Conservation (phyloP, 2,888 invertebrate species). For the Oscheius onirici region DNA sequence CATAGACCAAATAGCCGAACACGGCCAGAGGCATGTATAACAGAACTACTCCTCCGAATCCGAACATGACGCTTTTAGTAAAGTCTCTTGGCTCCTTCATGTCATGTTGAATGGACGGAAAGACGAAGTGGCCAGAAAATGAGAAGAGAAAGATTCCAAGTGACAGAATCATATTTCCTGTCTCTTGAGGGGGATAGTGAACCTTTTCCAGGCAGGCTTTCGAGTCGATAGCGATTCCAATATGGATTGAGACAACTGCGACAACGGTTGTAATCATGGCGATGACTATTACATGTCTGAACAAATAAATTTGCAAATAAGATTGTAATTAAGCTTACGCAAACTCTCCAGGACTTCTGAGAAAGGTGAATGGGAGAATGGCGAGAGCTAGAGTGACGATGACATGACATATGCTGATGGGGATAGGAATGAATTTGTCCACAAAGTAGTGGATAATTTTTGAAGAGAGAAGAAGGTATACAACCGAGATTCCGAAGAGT, state of each 20-base stretch:
- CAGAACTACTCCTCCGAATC: constrained; percentile 62
- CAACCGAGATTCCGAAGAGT: constrained; percentile 67
- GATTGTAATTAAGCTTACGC: constrained; percentile 56
- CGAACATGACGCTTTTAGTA: constrained; percentile 78
- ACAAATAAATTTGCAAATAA: neutral
- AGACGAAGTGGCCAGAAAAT: constrained; percentile 71
- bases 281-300: constrained; percentile 66
- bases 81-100: constrained; percentile 85
- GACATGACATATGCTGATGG: constrained; percentile 37
- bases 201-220: constrained; percentile 48
- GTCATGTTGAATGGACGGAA: constrained; percentile 89
- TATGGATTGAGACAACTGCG: constrained; percentile 63
- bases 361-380: constrained; percentile 67
- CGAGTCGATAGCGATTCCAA: constrained; percentile 58
- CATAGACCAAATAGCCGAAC: constrained; percentile 67
- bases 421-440: constrained; percentile 21
- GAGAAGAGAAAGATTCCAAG: constrained; percentile 69
- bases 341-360: constrained; percentile 70
- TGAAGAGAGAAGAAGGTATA: constrained; percentile 67
- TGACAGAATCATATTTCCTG: constrained; percentile 58
- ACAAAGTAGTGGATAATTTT: constrained; percentile 66
- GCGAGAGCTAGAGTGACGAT: constrained; percentile 54
- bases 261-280: constrained; percentile 70
- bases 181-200: constrained; percentile 50
- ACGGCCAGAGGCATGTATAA: constrained; percentile 69